Evolutionary conservation across 1,140 invertebrate genomes (phyloP), one percentile per base, ranked within the genome.

Genomic region (Drosophila asahinai): DNA sequence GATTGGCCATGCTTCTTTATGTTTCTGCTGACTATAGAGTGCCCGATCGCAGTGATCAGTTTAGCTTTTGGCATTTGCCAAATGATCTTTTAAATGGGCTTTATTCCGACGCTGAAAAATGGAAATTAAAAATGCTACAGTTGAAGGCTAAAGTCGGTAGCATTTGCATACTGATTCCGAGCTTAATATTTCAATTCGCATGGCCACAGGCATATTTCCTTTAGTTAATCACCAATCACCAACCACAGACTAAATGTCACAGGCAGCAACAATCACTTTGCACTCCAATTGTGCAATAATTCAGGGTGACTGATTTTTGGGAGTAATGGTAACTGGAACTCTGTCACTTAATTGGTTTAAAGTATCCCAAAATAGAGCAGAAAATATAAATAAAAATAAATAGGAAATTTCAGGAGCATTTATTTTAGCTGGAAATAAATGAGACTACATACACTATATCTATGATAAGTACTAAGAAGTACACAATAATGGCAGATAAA

Each of bases 1-100:
- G 58, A 78, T 86, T 86, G 71, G 83, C 71, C 67, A 83, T 62
- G 67, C 52, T 73, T 79, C 61, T 58, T 64, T 48, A 62, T 52
- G 15, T 22, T 7, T 55, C 52, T 36, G 22, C 14, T n/a, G 15
- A 22, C 14, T 15, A 11, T 40, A 27, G 30, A 76, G 47, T 43
- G 33, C 22, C 15, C 51, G 22, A 60, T 73, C 27, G 48, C 38
- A 15, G 40, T 65, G 74, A 77, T 77, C 63, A 47, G 55, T 38
- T 77, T 70, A 57, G 57, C 63, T 68, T 77, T 77, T 77, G 75
- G 49, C 75, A 77, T 78, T 77, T 78, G 40, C 73, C 61, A 76
- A 77, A 77, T 67, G 64, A 63, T 78, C 67, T 78, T 67, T 78
- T 57, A 78, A 78, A 78, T 63, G 52, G 75, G 25, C 12, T 67